Evolutionary conservation across 2,888 invertebrate genomes (phyloP).

Genomic region (Zelleria hepariella): DNA sequence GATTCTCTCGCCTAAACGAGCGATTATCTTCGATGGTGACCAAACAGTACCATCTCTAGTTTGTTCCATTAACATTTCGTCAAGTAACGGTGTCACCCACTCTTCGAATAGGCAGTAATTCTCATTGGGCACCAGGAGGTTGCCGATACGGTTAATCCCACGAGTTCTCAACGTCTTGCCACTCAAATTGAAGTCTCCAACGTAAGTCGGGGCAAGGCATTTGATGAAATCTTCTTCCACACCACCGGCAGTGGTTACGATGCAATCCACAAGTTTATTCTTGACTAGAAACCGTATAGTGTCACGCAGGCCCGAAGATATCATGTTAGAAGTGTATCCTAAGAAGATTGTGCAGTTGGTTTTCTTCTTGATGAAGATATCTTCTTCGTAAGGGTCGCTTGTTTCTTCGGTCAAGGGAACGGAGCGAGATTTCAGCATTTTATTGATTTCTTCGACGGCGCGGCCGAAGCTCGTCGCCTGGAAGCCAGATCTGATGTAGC

Average conservation of each 20-base stretch:
- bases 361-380: slow-evolving; percentile 83
- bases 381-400: slow-evolving; percentile 79
- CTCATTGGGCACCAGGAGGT: slow-evolving; percentile 96
- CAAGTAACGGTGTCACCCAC: slow-evolving; percentile 95
- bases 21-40: slow-evolving; percentile 80
- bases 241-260: slow-evolving; percentile 98
- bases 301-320: slow-evolving; percentile 95
- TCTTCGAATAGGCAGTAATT: slow-evolving; percentile 99
- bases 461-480: slow-evolving; percentile 96
- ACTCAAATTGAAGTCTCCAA: slow-evolving; percentile 91
- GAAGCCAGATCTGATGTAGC: slow-evolving; percentile 90
- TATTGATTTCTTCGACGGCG: slow-evolving; percentile 91
- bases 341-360: slow-evolving; percentile 95
- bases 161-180: slow-evolving; percentile 85
- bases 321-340: slow-evolving; percentile 97
- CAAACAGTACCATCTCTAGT: slow-evolving; percentile 80
- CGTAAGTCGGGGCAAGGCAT: slow-evolving; percentile 93
- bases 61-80: slow-evolving; percentile 92
- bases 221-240: slow-evolving; percentile 99
- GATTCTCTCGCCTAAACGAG: slow-evolving; percentile 90
- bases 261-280: slow-evolving; percentile 87
- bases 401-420: slow-evolving; percentile 78
- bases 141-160: slow-evolving; percentile 90
- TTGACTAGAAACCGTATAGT: slow-evolving; percentile 81
- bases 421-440: slow-evolving; percentile 87